Evolutionary conservation across 1,140 invertebrate genomes (phyloP).

Genomic region (Drosophila setifemur): DNA sequence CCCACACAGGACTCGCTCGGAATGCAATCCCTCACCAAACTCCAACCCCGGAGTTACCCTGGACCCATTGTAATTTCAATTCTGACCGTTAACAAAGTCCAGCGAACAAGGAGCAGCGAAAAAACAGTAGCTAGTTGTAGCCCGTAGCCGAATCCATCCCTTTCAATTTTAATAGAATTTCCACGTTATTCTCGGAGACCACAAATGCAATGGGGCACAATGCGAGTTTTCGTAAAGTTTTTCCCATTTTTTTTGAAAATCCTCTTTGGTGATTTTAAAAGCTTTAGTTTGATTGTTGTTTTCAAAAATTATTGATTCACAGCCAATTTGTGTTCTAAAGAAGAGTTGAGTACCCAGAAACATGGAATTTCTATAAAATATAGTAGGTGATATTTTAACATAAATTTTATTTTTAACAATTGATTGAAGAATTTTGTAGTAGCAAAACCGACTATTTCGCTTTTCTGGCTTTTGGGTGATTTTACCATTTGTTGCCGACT

Average conservation of each 20-base stretch:
- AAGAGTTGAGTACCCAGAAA: too few species aligned
- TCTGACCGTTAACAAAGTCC: constrained; percentile 44
- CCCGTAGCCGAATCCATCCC: constrained; percentile 18
- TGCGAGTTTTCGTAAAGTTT: neutral
- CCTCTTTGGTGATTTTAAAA: neutral
- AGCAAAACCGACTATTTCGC: neutral
- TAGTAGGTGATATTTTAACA: too few species aligned
- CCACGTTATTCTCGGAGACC: constrained; percentile 43
- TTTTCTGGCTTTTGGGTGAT: neutral
- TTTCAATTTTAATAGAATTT: constrained; percentile 67
- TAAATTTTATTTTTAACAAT: too few species aligned
- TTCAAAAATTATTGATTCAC: too few species aligned
- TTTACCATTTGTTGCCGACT: neutral
- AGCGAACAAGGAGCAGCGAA: constrained; percentile 8
- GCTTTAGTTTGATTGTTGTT: too few species aligned
- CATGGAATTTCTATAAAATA: too few species aligned
- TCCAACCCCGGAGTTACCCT: neutral
- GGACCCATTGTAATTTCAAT: constrained; percentile 52
- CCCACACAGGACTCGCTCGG: constrained; percentile 25
- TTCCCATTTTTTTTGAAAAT: neutral
- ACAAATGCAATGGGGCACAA: constrained; percentile 1
- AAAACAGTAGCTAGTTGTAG: constrained; percentile 4
- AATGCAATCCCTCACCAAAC: constrained; percentile 19
- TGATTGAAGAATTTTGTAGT: neutral
- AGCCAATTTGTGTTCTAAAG: too few species aligned